Conservation (phyloP, 1,140 invertebrate genomes). For the Dendroctonus ponderosae region DNA sequence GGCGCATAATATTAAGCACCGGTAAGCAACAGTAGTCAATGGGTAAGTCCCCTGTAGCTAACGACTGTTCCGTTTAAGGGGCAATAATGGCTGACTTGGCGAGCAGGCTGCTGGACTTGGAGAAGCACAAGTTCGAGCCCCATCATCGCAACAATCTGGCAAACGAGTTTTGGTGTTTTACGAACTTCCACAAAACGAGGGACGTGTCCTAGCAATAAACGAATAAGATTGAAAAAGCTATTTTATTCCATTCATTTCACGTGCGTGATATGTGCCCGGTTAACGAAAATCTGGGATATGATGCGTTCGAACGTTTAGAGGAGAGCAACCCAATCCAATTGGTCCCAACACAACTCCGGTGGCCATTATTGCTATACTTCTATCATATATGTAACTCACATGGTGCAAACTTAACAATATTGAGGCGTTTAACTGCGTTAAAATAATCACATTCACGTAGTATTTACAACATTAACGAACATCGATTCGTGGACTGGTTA, state of each 20-base stretch:
- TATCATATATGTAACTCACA: conserved; percentile 7
- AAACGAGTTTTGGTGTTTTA: conserved; percentile 89
- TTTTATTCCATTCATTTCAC: conserved; percentile 19
- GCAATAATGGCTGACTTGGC: conserved; percentile 74
- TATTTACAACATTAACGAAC: too few species aligned
- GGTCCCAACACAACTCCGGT: conserved; percentile 12
- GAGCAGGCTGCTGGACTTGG: conserved; percentile 62
- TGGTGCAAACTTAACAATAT: conserved; percentile 17
- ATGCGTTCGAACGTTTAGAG: background rate
- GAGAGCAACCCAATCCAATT: conserved; percentile 17
- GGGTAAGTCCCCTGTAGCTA: background rate
- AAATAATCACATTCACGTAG: too few species aligned
- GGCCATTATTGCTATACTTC: background rate
- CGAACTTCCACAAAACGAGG: conserved; percentile 75
- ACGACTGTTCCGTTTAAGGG: conserved; percentile 55
- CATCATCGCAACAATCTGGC: conserved; percentile 84
- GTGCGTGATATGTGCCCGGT: conserved; percentile 39
- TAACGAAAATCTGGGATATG: conserved; percentile 29
- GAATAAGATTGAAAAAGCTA: background rate
- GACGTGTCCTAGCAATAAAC: conserved; percentile 32
- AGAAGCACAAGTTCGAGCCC: conserved; percentile 71
- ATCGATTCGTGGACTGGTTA: too few species aligned
- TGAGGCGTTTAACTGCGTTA: too few species aligned
- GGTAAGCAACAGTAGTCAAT: conserved; percentile 55
- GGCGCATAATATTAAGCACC: conserved; percentile 87